Evolutionary conservation across 2,113 vertebrate genomes (phyloP).

Genomic region (Epinephelus fuscoguttatus): DNA sequence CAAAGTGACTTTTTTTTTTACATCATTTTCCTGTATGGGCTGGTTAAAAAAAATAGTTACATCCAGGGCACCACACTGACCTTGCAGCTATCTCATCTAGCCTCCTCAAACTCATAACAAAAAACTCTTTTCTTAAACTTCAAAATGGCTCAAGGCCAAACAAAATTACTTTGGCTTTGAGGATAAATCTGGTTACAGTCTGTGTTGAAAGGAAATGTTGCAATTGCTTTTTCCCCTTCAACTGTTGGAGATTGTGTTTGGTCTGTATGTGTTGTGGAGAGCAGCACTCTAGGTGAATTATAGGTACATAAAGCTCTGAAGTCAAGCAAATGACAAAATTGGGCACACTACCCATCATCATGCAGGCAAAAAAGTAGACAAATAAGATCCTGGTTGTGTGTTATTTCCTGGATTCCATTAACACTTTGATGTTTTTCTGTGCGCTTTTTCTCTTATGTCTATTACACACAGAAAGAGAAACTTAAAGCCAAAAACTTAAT

Average conservation of each 20-base stretch:
- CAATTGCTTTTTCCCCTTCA: slow-evolving; percentile 14
- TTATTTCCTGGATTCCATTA: neutral
- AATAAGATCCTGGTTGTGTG: neutral
- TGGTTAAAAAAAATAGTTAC: neutral
- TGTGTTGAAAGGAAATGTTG: slow-evolving; percentile 17
- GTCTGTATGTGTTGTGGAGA: neutral
- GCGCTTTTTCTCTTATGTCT: neutral
- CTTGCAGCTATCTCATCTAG: slow-evolving; percentile 8
- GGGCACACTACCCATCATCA: neutral
- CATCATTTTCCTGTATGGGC: neutral
- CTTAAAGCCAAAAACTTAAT: neutral
- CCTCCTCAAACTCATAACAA: slow-evolving; percentile 1
- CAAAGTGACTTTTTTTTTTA: neutral
- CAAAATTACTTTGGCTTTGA: slow-evolving; percentile 30
- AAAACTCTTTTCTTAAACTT: neutral
- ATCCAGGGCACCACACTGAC: neutral
- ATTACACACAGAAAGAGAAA: neutral
- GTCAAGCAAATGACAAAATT: neutral
- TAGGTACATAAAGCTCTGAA: neutral
- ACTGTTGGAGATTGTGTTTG: neutral
- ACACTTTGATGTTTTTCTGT: neutral
- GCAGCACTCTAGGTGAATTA: neutral
- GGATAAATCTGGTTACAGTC: slow-evolving; percentile 18
- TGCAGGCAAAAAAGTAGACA: neutral
- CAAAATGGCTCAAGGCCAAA: slow-evolving; percentile 48